Base-by-base conservation (phyloP, 1,140 invertebrate genomes). In the Bombus waltoni region DNA sequence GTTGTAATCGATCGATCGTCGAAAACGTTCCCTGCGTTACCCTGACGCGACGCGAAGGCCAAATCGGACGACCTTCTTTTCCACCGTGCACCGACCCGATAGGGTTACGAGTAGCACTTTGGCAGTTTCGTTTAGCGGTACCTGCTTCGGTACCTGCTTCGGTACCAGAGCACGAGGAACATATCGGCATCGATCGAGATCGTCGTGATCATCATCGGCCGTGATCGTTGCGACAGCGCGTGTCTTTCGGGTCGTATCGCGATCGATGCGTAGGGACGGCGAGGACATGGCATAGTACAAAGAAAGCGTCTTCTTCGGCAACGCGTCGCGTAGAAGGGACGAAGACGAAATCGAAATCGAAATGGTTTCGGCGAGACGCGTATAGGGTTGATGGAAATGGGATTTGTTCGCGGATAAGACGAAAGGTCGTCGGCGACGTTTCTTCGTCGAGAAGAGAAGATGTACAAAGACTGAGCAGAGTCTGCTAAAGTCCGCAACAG, bases 241-340 rank as follows among this genome's bases (percentile, higher is more conserved):
- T 28, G 66, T 38, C 32, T 68, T 71, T 38, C 18, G 38, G 68
- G 11, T 44, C 1, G 28, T 40, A 40, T 53, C 10, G 44, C 38
- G 6, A 57, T 47, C 25, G 25, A 38, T 40, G 76, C 1, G 2
- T 13, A 6, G 32, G 8, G 38, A 40, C 25, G 53, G 1, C 32
- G 11, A 28, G 59, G 59, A 42, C 22, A 11, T 28, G 76, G 66
- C 22, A 84, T 78, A 84, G 83, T 84, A 79, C 76, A 80, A 84
- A 84, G 47, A 15, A n/a, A 42, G 42, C 68, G n/a, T 81, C 38
- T 44, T 70, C 47, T 18, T 81, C 32, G 78, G n/a, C 22, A 3
- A 40, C 2, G 9, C 22, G 35, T 44, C 62, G 76, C 40, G 15
- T 10, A 57, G 15, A 18, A 28, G 3, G 40, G 3, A 71, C 57